Evolutionary conservation across 1,140 invertebrate genomes (phyloP).

Genomic region (Lasioglossum baleicum): DNA sequence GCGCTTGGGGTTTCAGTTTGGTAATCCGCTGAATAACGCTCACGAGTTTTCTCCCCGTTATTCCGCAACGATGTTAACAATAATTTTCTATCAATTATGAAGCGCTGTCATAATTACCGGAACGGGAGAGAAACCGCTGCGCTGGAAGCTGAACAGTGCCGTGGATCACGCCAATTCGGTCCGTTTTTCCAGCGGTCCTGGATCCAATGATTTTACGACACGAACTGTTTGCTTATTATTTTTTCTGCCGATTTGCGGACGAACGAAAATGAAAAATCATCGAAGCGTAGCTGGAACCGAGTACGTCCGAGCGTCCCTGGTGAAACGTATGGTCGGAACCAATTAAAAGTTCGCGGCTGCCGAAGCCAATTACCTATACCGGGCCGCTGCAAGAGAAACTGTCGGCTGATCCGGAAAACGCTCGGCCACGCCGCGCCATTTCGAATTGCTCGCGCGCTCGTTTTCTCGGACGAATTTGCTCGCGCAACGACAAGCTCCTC

Average conservation of each 20-base stretch:
- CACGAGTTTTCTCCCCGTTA: conserved; percentile 42
- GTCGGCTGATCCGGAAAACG: conserved; percentile 8
- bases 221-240: conserved; percentile 44
- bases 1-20: too few relatives aligned
- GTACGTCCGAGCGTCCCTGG: neutral
- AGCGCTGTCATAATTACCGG: conserved; percentile 35
- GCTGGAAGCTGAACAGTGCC: too few relatives aligned
- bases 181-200: neutral
- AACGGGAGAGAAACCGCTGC: conserved; percentile 1
- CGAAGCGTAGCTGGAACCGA: conserved; percentile 17
- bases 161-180: too few relatives aligned
- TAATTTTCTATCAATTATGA: conserved; percentile 56
- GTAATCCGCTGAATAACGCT: conserved; percentile 52
- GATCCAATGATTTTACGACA: conserved; percentile 25
- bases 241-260: conserved; percentile 44
- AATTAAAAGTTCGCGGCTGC: conserved; percentile 61
- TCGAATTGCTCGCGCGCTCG: neutral
- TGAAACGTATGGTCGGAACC: conserved; percentile 47
- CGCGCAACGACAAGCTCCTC: neutral
- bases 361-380: conserved; percentile 57
- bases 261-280: conserved; percentile 53
- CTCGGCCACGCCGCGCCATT: too few relatives aligned
- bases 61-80: conserved; percentile 45
- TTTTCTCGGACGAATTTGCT: conserved; percentile 31
- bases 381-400: conserved; percentile 1